Evolutionary conservation across 2,113 vertebrate genomes (phyloP), one percentile per base, ranked within the genome.

Genomic region (Gambusia affinis): DNA sequence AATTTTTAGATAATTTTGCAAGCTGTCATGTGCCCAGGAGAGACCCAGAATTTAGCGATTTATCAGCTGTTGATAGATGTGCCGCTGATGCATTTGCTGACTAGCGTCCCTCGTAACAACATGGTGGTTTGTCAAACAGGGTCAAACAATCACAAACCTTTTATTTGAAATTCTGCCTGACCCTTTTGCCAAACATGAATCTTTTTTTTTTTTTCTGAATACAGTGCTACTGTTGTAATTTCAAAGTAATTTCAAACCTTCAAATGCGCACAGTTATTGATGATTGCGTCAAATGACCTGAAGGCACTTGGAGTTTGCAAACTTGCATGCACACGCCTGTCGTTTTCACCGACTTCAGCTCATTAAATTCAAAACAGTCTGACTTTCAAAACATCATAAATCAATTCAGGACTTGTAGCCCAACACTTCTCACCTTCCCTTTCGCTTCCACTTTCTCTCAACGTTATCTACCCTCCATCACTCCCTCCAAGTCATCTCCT

Each of bases 371-470:
- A 81, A 80, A 66, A 79, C 67, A 75, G 82, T 85, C 81, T 77
- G 73, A 82, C 81, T 89, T 81, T 84, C 82, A 79, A 92, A 91
- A 90, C 88, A 87, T 89, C 79, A 92, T 94, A 93, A 93, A 93
- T 94, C 91, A 92, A 75, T 17, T 37, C 63, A 42, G 30, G 73
- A 75, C 78, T 61, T 73, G 78, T 67, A 60, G 83, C 57, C 70
- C 57, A 75, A 69, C 82, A 83, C 76, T 75, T 61, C 80, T 88
- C 85, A 88, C 88, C 88, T 87, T 85, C 72, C 57, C 64, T 67
- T 74, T 82, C 62, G 62, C 66, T 69, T 73, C 73, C 65, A 73
- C 67, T 84, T 82, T 86, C 68, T 77, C 62, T 67, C 65, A 77
- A 47, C 69, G 64, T 74, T 87, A 87, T 90, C 82, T 73, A 77